Conservation (phyloP, 2,888 invertebrate genomes). For the Eilema griseolum region DNA sequence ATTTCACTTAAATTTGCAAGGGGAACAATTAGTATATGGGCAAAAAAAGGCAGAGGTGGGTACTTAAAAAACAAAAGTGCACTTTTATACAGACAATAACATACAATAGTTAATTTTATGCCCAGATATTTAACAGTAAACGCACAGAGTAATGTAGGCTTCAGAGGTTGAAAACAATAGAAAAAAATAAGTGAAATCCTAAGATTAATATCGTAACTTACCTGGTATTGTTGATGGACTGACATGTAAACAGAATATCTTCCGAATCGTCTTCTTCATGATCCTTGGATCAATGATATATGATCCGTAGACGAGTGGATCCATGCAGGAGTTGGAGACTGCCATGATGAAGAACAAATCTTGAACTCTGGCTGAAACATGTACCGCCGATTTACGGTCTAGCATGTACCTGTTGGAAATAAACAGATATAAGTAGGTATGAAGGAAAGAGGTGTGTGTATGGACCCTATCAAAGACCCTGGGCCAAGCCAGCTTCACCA, state of each 20-base stretch:
- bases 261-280: constrained; percentile 63
- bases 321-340: constrained; percentile 93
- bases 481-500: too few relatives aligned
- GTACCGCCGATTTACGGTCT: constrained; percentile 88
- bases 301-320: constrained; percentile 92
- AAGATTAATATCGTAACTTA: constrained; percentile 37
- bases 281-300: constrained; percentile 87
- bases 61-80: too few relatives aligned
- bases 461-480: background rate
- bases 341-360: constrained; percentile 93
- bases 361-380: constrained; percentile 89
- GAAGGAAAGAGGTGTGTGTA: background rate
- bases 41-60: too few relatives aligned
- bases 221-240: constrained; percentile 65
- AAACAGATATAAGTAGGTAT: background rate
- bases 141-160: too few relatives aligned
- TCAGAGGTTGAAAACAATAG: too few relatives aligned
- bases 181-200: too few relatives aligned
- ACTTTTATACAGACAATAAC: too few relatives aligned
- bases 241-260: constrained; percentile 68
- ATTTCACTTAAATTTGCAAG: too few relatives aligned
- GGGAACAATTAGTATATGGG: too few relatives aligned
- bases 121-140: too few relatives aligned
- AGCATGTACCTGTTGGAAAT: constrained; percentile 88
- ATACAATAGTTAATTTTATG: too few relatives aligned